Evolutionary conservation across 2,888 invertebrate species (phyloP).

Genomic region (Pseudoips prasinana): DNA sequence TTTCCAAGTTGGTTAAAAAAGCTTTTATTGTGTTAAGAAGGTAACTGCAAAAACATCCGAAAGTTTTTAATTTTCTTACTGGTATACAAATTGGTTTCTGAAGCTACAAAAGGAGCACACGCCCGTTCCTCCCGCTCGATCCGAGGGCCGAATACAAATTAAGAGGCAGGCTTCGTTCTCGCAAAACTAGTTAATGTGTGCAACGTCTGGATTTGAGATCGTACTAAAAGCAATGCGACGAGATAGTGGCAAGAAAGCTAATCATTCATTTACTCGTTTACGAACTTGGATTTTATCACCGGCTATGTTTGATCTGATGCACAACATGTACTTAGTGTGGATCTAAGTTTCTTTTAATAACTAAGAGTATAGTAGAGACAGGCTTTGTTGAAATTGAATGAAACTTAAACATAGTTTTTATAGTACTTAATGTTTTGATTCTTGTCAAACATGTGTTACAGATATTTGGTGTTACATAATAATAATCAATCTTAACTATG

Average conservation of each 20-base stretch:
- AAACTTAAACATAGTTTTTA: too few relatives aligned
- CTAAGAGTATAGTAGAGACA: too few relatives aligned
- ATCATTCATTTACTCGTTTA: slow-evolving; percentile 38
- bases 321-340: too few relatives aligned
- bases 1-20: slow-evolving; percentile 34
- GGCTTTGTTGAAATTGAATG: too few relatives aligned
- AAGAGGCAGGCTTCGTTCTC: slow-evolving; percentile 62
- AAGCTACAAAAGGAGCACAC: slow-evolving; percentile 71
- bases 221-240: slow-evolving; percentile 45
- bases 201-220: slow-evolving; percentile 62
- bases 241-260: slow-evolving; percentile 28
- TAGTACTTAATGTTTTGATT: too few relatives aligned
- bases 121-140: slow-evolving; percentile 52
- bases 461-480: too few relatives aligned
- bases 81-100: slow-evolving; percentile 76
- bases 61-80: slow-evolving; percentile 74
- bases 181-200: slow-evolving; percentile 68
- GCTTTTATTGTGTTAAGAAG: slow-evolving; percentile 50
- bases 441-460: too few relatives aligned
- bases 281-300: slow-evolving; percentile 19
- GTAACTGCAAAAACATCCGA: slow-evolving; percentile 53
- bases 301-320: not conserved
- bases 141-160: slow-evolving; percentile 74
- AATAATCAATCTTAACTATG: too few relatives aligned
- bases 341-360: too few relatives aligned